These are phyloP conservation scores for Pherbina coryleti DNA, from an alignment of 2,888 invertebrate species.

Conservation along the genomic window DNA sequence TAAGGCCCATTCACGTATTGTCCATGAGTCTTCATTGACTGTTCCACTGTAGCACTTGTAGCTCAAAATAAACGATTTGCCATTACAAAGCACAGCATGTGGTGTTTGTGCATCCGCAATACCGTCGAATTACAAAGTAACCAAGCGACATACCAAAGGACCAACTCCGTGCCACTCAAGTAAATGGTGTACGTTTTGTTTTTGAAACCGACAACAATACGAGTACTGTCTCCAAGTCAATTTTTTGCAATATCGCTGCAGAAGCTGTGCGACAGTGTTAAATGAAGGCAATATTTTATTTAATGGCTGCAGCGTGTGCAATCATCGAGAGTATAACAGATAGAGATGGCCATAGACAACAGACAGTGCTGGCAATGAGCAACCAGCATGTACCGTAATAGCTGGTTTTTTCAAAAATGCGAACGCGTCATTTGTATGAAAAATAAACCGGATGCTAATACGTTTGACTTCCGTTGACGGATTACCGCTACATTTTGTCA, in stretches of 20 bases:
- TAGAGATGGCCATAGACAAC: slow-evolving; percentile 49
- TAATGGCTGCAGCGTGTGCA: slow-evolving; percentile 52
- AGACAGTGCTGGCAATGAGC: slow-evolving; percentile 42
- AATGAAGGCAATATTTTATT: slow-evolving; percentile 67
- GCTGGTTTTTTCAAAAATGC: slow-evolving; percentile 26
- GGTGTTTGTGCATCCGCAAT: slow-evolving; percentile 4
- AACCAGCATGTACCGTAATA: background rate
- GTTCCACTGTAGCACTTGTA: background rate
- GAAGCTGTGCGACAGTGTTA: slow-evolving; percentile 61
- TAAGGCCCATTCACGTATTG: too few relatives aligned
- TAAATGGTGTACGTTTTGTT: background rate
- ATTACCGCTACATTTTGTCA: slow-evolving; percentile 55
- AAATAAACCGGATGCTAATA: slow-evolving; percentile 68
- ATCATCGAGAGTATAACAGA: slow-evolving; percentile 49
- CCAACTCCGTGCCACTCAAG: background rate
- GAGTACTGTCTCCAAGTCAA: background rate
- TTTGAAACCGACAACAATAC: background rate
- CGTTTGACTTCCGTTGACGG: slow-evolving; percentile 69
- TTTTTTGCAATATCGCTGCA: background rate
- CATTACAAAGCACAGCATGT: slow-evolving; percentile 29
- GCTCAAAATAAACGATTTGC: background rate
- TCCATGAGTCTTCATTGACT: too few relatives aligned
- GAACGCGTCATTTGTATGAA: slow-evolving; percentile 62
- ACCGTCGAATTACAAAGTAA: slow-evolving; percentile 13
- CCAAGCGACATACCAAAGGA: background rate